These are phyloP conservation scores for Alexandromys fortis DNA, from an alignment of 2,113 vertebrate species.

Conservation along the genomic window DNA sequence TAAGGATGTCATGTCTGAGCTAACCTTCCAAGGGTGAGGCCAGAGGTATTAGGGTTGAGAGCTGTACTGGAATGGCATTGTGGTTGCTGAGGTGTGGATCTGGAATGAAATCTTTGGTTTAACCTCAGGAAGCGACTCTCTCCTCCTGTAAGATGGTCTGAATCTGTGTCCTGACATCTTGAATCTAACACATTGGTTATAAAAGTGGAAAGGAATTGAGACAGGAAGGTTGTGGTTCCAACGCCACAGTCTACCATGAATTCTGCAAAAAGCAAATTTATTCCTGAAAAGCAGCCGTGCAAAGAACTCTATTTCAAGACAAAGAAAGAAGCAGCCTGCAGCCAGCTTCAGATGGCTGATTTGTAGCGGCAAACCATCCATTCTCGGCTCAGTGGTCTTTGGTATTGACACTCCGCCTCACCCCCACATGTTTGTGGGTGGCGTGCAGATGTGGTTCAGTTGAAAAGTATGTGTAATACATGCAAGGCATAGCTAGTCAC, in stretches of 20 bases:
- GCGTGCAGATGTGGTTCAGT: neutral
- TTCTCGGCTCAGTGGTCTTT: neutral
- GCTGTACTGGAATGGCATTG: neutral
- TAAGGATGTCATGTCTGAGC: slow-evolving; percentile 34
- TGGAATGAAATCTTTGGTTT: slow-evolving; percentile 37
- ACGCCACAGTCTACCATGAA: neutral
- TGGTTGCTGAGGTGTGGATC: neutral
- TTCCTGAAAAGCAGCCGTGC: slow-evolving; percentile 53
- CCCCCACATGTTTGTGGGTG: neutral
- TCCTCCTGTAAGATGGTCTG: neutral
- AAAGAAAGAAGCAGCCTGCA: slow-evolving; percentile 43
- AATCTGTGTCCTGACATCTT: neutral
- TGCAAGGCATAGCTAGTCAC: neutral
- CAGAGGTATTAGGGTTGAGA: neutral
- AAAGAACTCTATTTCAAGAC: slow-evolving; percentile 47
- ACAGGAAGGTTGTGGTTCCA: neutral
- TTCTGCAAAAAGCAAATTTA: slow-evolving; percentile 53
- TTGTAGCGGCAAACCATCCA: neutral
- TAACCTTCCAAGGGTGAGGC: neutral
- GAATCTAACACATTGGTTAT: slow-evolving; percentile 11
- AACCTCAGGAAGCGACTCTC: neutral
- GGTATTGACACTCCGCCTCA: neutral
- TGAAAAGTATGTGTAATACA: neutral
- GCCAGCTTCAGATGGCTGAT: slow-evolving; percentile 27
- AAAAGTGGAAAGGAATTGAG: neutral